These are phyloP conservation scores for Schlechtendalia chinensis DNA, from an alignment of 1,140 invertebrate genomes.

Conservation along the genomic window DNA sequence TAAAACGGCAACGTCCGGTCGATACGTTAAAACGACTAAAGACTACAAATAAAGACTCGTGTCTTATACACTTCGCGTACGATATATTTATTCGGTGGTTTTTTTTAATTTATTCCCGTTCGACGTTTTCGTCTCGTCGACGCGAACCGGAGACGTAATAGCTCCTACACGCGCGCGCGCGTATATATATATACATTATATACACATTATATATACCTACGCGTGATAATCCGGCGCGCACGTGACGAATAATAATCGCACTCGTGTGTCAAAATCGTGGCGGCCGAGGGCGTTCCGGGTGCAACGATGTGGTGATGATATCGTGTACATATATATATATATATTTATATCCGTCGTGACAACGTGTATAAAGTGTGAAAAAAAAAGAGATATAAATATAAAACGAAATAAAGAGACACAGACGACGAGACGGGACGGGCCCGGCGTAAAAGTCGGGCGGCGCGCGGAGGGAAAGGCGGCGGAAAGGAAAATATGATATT, in stretches of 20 bases:
- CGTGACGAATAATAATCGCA: constrained; percentile 30
- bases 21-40: too few relatives aligned
- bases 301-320: neutral
- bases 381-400: neutral
- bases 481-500: constrained; percentile 42
- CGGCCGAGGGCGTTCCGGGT: neutral
- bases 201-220: too few relatives aligned
- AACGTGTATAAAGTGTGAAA: constrained; percentile 15
- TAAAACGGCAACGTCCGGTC: too few relatives aligned
- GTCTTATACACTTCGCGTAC: too few relatives aligned
- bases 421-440: neutral
- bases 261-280: neutral
- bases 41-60: too few relatives aligned
- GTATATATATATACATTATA: too few relatives aligned
- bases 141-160: neutral
- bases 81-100: neutral
- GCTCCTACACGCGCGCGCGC: too few relatives aligned
- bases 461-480: neutral
- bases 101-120: constrained; percentile 16
- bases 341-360: constrained; percentile 18
- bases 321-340: neutral
- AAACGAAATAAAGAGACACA: neutral
- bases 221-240: neutral
- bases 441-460: neutral
- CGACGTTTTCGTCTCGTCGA: neutral